These are phyloP conservation scores for Carollia perspicillata DNA, from an alignment of 2,113 vertebrate species.

Conservation along the genomic window DNA sequence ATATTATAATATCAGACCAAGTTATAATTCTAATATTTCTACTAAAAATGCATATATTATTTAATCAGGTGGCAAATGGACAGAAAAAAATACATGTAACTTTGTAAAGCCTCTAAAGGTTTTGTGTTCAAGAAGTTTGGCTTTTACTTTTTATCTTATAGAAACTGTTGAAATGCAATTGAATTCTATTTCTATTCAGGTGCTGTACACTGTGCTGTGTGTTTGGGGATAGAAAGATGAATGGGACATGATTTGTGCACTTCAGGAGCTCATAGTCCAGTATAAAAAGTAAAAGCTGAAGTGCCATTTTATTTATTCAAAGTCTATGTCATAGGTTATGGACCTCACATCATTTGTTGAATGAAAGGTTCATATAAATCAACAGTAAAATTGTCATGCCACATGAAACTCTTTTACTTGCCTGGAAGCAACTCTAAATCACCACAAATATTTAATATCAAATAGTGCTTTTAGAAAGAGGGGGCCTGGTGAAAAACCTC, in stretches of 20 bases:
- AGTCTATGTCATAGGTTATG: not conserved
- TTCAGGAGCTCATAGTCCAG: not conserved
- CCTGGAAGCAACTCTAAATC: slow-evolving; percentile 1
- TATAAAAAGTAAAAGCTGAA: not conserved
- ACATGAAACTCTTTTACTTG: not conserved
- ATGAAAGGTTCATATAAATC: not conserved
- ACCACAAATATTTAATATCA: slow-evolving; percentile 39
- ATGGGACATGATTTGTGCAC: not conserved
- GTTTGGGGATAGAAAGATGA: not conserved
- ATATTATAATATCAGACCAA: not conserved
- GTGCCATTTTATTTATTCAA: not conserved
- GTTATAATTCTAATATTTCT: not conserved
- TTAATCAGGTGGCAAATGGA: not conserved
- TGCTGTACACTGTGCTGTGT: not conserved
- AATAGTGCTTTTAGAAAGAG: not conserved
- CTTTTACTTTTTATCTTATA: not conserved
- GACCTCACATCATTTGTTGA: not conserved
- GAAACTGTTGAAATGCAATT: not conserved
- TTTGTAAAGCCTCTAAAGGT: not conserved
- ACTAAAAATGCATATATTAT: not conserved
- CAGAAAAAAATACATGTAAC: not conserved
- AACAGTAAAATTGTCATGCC: not conserved
- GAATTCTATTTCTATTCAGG: not conserved
- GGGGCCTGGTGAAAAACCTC: not conserved
- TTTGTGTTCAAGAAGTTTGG: not conserved